phyloP scores from a whole-genome alignment of 2,888 invertebrate species.

The Hyposoter didymator region DNA sequence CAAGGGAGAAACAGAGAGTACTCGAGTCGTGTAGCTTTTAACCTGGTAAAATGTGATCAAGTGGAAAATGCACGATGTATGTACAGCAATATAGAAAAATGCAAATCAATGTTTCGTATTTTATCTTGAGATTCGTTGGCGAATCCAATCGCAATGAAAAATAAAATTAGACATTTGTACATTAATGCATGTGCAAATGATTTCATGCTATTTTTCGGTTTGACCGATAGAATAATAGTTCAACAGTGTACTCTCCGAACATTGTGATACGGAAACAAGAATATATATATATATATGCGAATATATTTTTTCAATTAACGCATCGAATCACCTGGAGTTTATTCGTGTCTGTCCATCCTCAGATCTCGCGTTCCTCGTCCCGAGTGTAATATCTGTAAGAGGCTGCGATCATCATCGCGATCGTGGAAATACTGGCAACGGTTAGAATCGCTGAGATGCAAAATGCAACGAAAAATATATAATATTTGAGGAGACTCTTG shows the following conservation, averaged over 20 bases:
- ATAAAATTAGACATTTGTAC: conserved; percentile 32
- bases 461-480: conserved; percentile 66
- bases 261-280: conserved; percentile 73
- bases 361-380: conserved; percentile 49
- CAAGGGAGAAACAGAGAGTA: conserved; percentile 1
- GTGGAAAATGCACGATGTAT: conserved; percentile 16
- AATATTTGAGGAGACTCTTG: conserved; percentile 60
- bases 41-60: not conserved
- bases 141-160: conserved; percentile 5
- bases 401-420: conserved; percentile 68
- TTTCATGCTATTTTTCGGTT: conserved; percentile 64
- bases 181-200: not conserved
- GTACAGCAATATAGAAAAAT: conserved; percentile 53
- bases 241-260: conserved; percentile 70
- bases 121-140: conserved; percentile 6
- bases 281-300: conserved; percentile 66
- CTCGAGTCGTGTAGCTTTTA: conserved; percentile 11
- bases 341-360: conserved; percentile 30
- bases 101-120: conserved; percentile 32
- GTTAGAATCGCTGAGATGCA: conserved; percentile 68
- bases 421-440: conserved; percentile 58
- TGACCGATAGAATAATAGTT: conserved; percentile 50
- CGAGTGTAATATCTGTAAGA: conserved; percentile 45
- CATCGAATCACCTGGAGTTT: conserved; percentile 38
- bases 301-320: conserved; percentile 76